These are phyloP conservation scores for Lithophane leautieri DNA, from an alignment of 2,888 invertebrate species.

Conservation along the genomic window DNA sequence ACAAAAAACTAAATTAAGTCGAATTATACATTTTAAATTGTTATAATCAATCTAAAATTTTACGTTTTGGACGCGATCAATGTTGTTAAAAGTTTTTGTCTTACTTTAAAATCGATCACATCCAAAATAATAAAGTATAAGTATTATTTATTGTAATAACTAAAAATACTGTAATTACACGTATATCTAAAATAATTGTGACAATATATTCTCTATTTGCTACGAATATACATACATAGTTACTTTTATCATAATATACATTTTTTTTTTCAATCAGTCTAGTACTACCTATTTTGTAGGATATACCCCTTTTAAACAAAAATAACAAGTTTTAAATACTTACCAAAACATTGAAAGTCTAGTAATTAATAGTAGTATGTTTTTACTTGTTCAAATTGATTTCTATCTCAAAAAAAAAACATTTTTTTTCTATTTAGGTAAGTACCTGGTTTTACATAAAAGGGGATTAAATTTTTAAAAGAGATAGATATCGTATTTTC, in stretches of 20 bases:
- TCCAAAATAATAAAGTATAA: constrained; percentile 79
- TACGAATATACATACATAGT: constrained; percentile 41
- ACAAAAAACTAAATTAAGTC: constrained; percentile 46
- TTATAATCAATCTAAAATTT: constrained; percentile 64
- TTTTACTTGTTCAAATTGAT: background rate
- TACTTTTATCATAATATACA: constrained; percentile 43
- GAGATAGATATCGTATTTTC: constrained; percentile 24
- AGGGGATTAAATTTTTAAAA: constrained; percentile 1
- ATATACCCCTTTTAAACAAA: constrained; percentile 7
- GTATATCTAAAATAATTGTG: constrained; percentile 59
- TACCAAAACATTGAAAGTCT: background rate
- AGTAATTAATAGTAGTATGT: background rate
- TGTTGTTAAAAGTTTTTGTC: constrained; percentile 54
- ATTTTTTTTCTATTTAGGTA: background rate
- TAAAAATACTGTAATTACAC: constrained; percentile 68
- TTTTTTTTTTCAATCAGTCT: constrained; percentile 45
- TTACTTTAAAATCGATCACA: constrained; percentile 84
- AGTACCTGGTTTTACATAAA: background rate
- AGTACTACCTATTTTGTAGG: constrained; percentile 28
- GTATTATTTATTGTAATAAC: constrained; percentile 57
- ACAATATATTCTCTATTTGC: constrained; percentile 37
- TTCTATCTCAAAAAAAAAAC: background rate
- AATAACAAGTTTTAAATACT: constrained; percentile 10
- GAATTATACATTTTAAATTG: constrained; percentile 65
- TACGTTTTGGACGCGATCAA: constrained; percentile 86